Percentiles rank a stretch among this genome's conserved stretches.
These are phyloP conservation scores for Clarias pachynema DNA, from an alignment of 2,797 vertebrate genomes.

Conservation along the genomic window DNA sequence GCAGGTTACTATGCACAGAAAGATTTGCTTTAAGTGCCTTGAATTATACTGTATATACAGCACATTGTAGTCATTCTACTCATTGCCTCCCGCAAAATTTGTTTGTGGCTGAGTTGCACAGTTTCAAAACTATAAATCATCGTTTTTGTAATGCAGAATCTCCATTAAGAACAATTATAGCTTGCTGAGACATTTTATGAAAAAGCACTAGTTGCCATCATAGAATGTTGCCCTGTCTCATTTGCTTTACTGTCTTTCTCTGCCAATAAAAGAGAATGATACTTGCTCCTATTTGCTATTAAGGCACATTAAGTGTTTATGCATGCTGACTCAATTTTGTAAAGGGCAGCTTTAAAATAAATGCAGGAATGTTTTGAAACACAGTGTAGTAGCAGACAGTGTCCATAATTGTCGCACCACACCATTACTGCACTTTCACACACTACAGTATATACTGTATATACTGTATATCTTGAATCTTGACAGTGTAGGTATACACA, in stretches of 20 bases:
- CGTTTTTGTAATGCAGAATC: neutral
- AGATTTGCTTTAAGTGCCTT: neutral
- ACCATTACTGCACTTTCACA: neutral
- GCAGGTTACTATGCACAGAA: neutral
- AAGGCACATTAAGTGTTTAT: slow-evolving; percentile 65
- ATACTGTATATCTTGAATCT: too few relatives aligned
- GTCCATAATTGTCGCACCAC: neutral
- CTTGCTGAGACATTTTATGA: slow-evolving; percentile 25
- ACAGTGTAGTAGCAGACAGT: neutral
- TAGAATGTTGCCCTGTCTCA: slow-evolving; percentile 19
- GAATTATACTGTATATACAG: neutral
- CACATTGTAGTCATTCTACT: neutral
- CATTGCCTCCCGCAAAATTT: neutral
- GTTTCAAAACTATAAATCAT: slow-evolving; percentile 21
- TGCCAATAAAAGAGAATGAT: slow-evolving; percentile 63
- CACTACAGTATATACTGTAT: too few relatives aligned
- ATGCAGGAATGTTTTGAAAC: slow-evolving; percentile 39
- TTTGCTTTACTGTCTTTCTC: slow-evolving; percentile 29
- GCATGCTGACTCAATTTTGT: slow-evolving; percentile 54
- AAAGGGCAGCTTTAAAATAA: slow-evolving; percentile 52
- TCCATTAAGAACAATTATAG: slow-evolving; percentile 37
- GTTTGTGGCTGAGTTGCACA: neutral
- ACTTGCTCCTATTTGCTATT: slow-evolving; percentile 58
- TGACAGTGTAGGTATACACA: too few relatives aligned
- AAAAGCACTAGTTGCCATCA: slow-evolving; percentile 28